Conservation (phyloP, 2,113 vertebrate species). For the Gymnogyps californianus region DNA sequence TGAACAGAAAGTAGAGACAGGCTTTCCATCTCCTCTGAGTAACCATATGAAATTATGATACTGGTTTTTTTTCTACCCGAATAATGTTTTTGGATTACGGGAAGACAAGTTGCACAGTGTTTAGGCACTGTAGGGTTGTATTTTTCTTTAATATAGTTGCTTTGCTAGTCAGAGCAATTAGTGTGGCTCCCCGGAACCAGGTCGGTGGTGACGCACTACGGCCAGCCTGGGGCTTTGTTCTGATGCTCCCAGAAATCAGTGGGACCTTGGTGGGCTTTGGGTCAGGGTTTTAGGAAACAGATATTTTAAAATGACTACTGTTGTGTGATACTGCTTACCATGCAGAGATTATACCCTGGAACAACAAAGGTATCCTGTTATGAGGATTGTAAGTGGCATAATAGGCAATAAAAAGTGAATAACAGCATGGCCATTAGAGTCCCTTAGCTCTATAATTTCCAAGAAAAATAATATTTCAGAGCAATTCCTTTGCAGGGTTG, state of each 20-base stretch:
- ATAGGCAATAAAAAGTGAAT: neutral
- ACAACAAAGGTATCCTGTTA: neutral
- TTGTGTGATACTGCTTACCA: neutral
- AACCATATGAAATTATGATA: rapidly evolving
- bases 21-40: neutral
- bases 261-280: neutral
- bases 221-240: neutral
- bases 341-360: neutral
- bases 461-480: neutral
- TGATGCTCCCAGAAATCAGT: neutral
- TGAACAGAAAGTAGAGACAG: neutral
- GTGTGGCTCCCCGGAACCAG: neutral
- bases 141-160: neutral
- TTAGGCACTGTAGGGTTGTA: neutral
- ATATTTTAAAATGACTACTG: neutral
- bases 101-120: neutral
- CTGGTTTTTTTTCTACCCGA: neutral
- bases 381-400: neutral
- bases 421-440: neutral
- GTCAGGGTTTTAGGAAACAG: neutral
- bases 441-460: neutral
- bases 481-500: neutral
- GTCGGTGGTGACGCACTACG: neutral
- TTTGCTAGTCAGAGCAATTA: neutral
- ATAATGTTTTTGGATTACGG: rapidly evolving